Evolutionary conservation across 2,888 invertebrate species (phyloP), one percentile per base, ranked within the genome.

Genomic region (Papilio elwesi): DNA sequence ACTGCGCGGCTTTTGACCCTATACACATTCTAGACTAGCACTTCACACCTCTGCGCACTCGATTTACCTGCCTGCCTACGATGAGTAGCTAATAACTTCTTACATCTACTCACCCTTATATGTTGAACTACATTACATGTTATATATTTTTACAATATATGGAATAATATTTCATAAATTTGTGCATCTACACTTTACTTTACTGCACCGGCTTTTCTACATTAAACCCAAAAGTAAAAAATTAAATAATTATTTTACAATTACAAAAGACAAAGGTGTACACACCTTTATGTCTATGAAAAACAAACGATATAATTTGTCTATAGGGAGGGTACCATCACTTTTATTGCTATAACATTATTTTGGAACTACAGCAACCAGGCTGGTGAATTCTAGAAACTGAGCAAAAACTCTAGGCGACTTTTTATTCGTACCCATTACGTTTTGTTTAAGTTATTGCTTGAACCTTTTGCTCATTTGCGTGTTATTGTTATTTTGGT

Each of bases 1-100:
- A 93, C 93, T 91, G 87, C 90, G 91, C 92, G 93, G 93, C 90
- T 92, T 93, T 93, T 93, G 93, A 93, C 93, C 93, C 92, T 92
- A 90, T 83, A 84, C 83, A 92, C 92, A 92, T 93, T 93, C 92
- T 93, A 92, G 90, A 87, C 89, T 91, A 87, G 87, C 84, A 89
- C 89, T 90, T 90, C 85, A 85, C 90, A 90, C 89, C 86, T 90
- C 84, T 84, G 78, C 87, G 84, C 86, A 89, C 85, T 85, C 81
- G 77, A 86, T 87, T 85, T 83, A 81, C 78, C 81, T 80, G 59
- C 57, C 16, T 52, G 68, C 65, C 49, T 57, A 65, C 55, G 36
- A 62, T 43, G 52, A 43, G n/a, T 67, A 48, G 38, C 59, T 71
- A 66, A 71, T 52, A 65, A 65, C 26, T 6, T 51, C 36, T 51